Percentiles rank a stretch among this genome's conserved stretches.
phyloP scores from a whole-genome alignment of 1,140 invertebrate genomes.

The Tetramorium simillimum region DNA sequence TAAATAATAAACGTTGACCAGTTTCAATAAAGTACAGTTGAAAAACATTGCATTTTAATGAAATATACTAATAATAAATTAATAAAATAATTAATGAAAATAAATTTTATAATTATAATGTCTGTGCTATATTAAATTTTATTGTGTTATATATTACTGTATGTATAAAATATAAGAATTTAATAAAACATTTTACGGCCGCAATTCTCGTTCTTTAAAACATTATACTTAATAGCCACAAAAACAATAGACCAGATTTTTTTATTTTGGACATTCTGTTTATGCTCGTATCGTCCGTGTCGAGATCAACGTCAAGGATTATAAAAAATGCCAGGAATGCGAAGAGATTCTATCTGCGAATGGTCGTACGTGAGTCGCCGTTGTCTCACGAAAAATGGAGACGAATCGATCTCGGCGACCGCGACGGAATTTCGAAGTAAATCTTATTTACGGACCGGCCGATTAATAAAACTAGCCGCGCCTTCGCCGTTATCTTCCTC shows the following conservation, averaged over 20 bases:
- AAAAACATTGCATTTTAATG: neutral
- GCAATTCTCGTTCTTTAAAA: neutral
- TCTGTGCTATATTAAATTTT: neutral
- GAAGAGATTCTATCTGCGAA: slow-evolving; percentile 56
- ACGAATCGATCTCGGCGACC: slow-evolving; percentile 66
- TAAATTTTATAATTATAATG: neutral
- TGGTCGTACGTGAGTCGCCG: slow-evolving; percentile 25
- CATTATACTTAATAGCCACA: neutral
- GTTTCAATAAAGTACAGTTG: neutral
- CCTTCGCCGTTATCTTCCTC: slow-evolving; percentile 66
- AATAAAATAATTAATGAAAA: slow-evolving; percentile 2
- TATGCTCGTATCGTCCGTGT: neutral
- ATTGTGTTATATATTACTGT: neutral
- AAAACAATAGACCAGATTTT: slow-evolving; percentile 7
- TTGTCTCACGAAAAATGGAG: slow-evolving; percentile 63
- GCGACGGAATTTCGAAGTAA: slow-evolving; percentile 72
- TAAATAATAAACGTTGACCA: neutral
- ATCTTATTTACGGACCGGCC: slow-evolving; percentile 78
- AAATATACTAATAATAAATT: neutral
- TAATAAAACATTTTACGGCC: neutral
- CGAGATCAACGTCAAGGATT: slow-evolving; percentile 53
- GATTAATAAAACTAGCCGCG: slow-evolving; percentile 79
- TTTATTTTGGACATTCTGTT: slow-evolving; percentile 23
- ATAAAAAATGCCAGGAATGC: slow-evolving; percentile 54
- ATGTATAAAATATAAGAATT: too few species aligned